A percentile compares a stretch with the other conserved stretches of the same genome.
Evolutionary conservation across 35 echinoderm and acorn worm genomes (phyloP).

Genomic region (Lytechinus variegatus): DNA sequence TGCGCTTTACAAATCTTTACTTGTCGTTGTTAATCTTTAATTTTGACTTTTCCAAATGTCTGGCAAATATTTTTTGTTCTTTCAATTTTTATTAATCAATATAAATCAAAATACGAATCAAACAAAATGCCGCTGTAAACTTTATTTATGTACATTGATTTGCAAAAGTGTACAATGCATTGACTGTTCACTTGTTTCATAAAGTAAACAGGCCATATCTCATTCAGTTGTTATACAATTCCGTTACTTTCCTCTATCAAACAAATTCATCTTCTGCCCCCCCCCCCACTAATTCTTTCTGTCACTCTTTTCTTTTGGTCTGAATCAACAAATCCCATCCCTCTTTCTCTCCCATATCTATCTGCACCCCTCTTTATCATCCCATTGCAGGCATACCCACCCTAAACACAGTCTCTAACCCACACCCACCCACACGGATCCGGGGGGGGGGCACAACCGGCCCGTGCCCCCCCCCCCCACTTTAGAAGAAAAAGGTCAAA

Average conservation of each 20-base stretch:
- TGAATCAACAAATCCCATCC: not conserved
- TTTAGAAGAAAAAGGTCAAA: not conserved
- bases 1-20: not conserved
- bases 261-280: no score
- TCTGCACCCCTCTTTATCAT: not conserved
- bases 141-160: not conserved
- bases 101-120: not conserved
- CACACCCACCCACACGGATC: not conserved
- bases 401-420: not conserved
- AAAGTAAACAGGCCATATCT: not conserved
- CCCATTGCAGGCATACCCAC: not conserved
- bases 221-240: not conserved
- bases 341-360: not conserved
- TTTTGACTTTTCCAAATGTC: not conserved
- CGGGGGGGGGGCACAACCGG: no score
- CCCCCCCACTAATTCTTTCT: not conserved
- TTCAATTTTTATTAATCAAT: not conserved
- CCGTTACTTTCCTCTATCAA: not conserved
- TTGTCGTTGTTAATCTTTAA: not conserved
- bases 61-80: not conserved
- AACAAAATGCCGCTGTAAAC: not conserved
- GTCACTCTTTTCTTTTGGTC: not conserved
- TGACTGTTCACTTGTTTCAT: not conserved
- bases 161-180: no score
- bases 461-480: no score